Base-by-base conservation (phyloP, 2,113 vertebrate species). In the Guaruba guarouba region DNA sequence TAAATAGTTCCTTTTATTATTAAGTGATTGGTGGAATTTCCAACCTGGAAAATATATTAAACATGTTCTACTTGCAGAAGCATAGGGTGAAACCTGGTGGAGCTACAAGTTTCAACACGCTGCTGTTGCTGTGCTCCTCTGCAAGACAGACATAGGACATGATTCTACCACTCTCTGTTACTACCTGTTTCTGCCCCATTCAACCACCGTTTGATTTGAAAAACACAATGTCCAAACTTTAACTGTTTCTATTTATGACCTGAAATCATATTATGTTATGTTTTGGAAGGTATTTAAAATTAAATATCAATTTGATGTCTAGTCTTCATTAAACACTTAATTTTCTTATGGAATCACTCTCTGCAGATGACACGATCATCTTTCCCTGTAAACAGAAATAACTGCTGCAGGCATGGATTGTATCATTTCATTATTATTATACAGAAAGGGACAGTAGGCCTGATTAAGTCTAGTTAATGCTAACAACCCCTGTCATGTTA, bases 401-500 rank as follows among this genome's bases (percentile, higher is more conserved):
- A 33, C 28, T 6, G 68, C 91, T 83, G 64, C 71, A 64, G 83
- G 83, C 89, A 57, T 1, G 1, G 27, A 44, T 91, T 52, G 49
- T 39, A 39, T 27, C 23, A 29, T 73, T 52, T 15, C 28, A 7
- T 78, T 11, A 10, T 4, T 52, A 18, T 55, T 41, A 85, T 43
- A 61, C 71, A 92, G 76, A 46, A 59, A 92, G 85, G 92, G 85
- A 92, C 79, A 94, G 85, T 48, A 90, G 96, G 46, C 88, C 88
- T 92, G 68, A 93, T 92, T 92, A 94, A 94, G 27, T 54, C 55
- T 14, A 75, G 55, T 61, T 78, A 92, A 92, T 33, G n/a, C 37
- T 94, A 88, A 95, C 71, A 55, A n/a, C 5, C 82, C 22, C 79
- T 93, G 93, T 31, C 92, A 88, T 0, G 11, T 68, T 88, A 74